Percentiles rank a stretch among this genome's conserved stretches.
Evolutionary conservation across 92 coral and sea anemone genomes (phyloP).

Genomic region (Phenganax marumi): DNA sequence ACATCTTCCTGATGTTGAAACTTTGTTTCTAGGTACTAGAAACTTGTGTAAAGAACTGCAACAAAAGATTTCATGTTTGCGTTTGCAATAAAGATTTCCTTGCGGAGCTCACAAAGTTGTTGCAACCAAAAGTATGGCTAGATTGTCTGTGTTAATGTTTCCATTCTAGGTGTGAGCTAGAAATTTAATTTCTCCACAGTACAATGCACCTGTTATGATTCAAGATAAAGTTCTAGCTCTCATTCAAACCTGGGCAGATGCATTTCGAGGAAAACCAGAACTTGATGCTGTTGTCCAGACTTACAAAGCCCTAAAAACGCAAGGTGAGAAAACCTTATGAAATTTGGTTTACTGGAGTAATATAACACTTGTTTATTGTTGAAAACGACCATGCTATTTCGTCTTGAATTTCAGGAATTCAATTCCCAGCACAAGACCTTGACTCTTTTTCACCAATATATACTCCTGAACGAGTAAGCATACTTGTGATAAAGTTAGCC

Average conservation of each 20-base stretch:
- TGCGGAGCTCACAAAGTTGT: slow-evolving; percentile 77
- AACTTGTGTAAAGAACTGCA: slow-evolving; percentile 97
- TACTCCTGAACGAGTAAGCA: slow-evolving; percentile 92
- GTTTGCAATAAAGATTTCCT: slow-evolving; percentile 86
- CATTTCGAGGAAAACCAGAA: slow-evolving; percentile 82
- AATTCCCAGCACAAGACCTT: slow-evolving; percentile 87
- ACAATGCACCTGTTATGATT: slow-evolving; percentile 83
- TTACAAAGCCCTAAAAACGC: slow-evolving; percentile 72
- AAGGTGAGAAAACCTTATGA: slow-evolving; percentile 59
- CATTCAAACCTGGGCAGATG: slow-evolving; percentile 96
- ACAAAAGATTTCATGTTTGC: slow-evolving; percentile 82
- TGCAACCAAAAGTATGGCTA: slow-evolving; percentile 79
- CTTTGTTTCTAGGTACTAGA: slow-evolving; percentile 73
- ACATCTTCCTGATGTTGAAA: neutral
- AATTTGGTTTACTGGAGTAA: neutral
- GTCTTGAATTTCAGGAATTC: slow-evolving; percentile 62
- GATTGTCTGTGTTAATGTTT: neutral
- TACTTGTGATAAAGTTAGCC: neutral
- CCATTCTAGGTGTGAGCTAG: neutral
- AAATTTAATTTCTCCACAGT: slow-evolving; percentile 39
- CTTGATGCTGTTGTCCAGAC: slow-evolving; percentile 65
- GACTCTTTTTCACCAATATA: slow-evolving; percentile 88
- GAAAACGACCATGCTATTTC: neutral
- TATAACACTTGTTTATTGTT: neutral
- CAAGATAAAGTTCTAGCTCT: slow-evolving; percentile 87